These are phyloP conservation scores for Aspidiotus destructor DNA, from an alignment of 2,888 invertebrate genomes.

Conservation along the genomic window DNA sequence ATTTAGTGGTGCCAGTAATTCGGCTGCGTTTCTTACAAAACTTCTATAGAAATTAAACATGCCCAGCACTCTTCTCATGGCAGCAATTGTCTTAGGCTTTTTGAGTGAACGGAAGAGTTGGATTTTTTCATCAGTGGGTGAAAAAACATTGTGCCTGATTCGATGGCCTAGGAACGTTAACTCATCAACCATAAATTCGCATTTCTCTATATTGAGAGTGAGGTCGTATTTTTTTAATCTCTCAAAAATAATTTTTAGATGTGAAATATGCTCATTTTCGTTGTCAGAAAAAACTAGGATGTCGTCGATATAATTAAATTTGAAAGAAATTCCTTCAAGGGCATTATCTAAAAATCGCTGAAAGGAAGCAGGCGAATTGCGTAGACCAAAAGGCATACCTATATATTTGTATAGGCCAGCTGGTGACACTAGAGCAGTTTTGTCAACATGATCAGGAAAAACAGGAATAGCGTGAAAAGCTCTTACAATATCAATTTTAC, in stretches of 20 bases:
- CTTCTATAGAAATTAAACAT: neutral
- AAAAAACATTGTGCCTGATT: neutral
- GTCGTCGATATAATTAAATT: neutral
- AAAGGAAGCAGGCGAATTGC: neutral
- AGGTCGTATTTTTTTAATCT: neutral
- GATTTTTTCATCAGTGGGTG: neutral
- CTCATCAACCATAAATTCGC: neutral
- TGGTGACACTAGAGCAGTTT: neutral
- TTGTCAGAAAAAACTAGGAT: neutral
- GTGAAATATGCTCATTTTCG: neutral
- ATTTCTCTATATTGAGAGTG: too few relatives aligned
- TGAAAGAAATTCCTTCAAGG: neutral
- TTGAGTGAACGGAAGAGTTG: neutral
- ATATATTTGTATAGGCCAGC: neutral
- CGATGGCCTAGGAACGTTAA: neutral
- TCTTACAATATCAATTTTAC: neutral
- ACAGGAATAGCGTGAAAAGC: neutral
- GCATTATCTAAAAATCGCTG: neutral
- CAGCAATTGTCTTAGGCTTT: neutral
- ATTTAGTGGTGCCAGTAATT: neutral
- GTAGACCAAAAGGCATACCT: neutral
- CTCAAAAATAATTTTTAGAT: conserved; percentile 1
- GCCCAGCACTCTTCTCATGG: neutral
- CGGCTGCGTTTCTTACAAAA: neutral
- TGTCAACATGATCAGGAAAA: neutral